Base-by-base conservation (phyloP, 2,113 vertebrate species). In the Balaeniceps rex region DNA sequence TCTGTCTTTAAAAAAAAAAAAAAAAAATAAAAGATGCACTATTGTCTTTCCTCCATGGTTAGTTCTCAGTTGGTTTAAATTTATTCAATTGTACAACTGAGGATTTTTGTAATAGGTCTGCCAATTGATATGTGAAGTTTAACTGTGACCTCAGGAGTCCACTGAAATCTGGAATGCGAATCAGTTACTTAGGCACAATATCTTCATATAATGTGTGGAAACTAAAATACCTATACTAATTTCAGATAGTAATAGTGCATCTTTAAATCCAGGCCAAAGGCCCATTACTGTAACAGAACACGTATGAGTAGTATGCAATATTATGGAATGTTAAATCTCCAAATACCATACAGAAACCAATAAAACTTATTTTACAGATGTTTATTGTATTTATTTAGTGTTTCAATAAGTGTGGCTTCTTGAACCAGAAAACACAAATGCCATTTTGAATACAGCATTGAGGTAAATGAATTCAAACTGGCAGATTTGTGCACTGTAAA, bases 281-380 rank as follows among this genome's bases (percentile, higher is more conserved):
- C 89, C 94, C 78, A 19, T 90, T 97, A 71, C 97, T 97, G 86
- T 90, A 93, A 97, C 85, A 84, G 91, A 98, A 95, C 68, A 91
- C 79, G 55, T 92, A 96, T 70, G 80, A 97, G 77, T 93, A 97
- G 97, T 98, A 98, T 98, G 97, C 96, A 98, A 97, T 97, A 97
- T 97, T 98, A 97, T 80, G 87, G 97, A 98, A 98, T 98, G 96
- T 98, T 98, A 96, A 78, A 93, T 93, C 93, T 97, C 72, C 93
- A 94, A 96, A 88, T 96, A 97, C 69, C 96, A 88, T 97, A 83
- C 81, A 88, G 96, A 97, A 97, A 98, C 87, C 94, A 98, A 98
- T 97, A 98, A 97, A 95, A 97, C 71, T 64, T 98, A 97, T 98
- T 98, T 98, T 97, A 96, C 65, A 97, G 83, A 90, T 23, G 86